Conservation (phyloP, 2,888 invertebrate genomes). For the Craniophora ligustri region DNA sequence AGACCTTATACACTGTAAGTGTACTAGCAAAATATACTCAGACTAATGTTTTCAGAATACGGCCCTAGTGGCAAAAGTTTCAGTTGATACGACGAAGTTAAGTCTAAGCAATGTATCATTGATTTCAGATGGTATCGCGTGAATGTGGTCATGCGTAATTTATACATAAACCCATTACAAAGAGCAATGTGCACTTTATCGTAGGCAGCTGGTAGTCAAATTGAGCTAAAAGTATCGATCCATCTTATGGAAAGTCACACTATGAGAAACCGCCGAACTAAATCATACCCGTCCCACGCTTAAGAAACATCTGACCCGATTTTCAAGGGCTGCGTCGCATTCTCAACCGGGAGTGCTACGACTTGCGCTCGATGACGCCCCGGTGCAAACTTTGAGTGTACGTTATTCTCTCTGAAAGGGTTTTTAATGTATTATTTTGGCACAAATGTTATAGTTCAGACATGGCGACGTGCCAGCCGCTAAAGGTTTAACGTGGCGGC, state of each 20-base stretch:
- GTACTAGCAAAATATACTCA: constrained; percentile 29
- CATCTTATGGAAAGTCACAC: constrained; percentile 81
- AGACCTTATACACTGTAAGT: constrained; percentile 41
- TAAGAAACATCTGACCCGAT: constrained; percentile 76
- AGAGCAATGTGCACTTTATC: constrained; percentile 67
- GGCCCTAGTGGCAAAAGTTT: constrained; percentile 15
- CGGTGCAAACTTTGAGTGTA: constrained; percentile 74
- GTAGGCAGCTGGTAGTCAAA: constrained; percentile 77
- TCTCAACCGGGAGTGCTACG: constrained; percentile 58
- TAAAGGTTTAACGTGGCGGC: constrained; percentile 82
- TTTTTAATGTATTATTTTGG: constrained; percentile 86
- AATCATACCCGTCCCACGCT: constrained; percentile 72
- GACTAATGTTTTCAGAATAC: constrained; percentile 27
- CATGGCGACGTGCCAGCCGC: constrained; percentile 80
- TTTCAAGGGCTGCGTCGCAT: constrained; percentile 70
- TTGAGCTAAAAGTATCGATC: constrained; percentile 85
- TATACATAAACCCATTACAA: constrained; percentile 74
- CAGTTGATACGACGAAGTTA: constrained; percentile 36
- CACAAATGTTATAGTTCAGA: constrained; percentile 73
- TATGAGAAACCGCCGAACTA: constrained; percentile 79
- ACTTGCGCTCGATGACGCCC: constrained; percentile 60
- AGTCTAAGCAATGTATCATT: constrained; percentile 55
- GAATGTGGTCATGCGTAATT: constrained; percentile 71
- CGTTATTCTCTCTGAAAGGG: constrained; percentile 75
- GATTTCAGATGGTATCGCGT: constrained; percentile 59